Conservation (phyloP, 2,113 vertebrate genomes). For the Paramisgurnus dabryanus region DNA sequence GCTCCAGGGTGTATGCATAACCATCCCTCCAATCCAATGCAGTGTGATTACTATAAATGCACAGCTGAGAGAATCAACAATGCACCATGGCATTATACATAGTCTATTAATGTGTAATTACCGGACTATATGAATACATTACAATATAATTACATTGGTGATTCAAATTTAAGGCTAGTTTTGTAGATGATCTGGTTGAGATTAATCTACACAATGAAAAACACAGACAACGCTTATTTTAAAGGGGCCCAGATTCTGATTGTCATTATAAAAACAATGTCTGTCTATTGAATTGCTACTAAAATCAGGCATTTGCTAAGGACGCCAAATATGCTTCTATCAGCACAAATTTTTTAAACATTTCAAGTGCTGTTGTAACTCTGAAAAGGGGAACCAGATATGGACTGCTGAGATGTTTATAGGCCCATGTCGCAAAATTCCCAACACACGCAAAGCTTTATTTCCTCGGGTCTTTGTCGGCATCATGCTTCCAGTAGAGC, state of each 20-base stretch:
- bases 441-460: slow-evolving; percentile 52
- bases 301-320: slow-evolving; percentile 10
- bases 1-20: not conserved
- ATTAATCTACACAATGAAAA: slow-evolving; percentile 26
- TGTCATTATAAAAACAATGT: slow-evolving; percentile 30
- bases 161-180: slow-evolving; percentile 4
- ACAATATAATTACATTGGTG: not conserved
- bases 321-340: slow-evolving; percentile 8
- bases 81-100: too few relatives aligned
- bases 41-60: not conserved
- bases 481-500: slow-evolving; percentile 58
- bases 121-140: not conserved
- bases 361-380: slow-evolving; percentile 32
- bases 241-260: slow-evolving; percentile 28
- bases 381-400: slow-evolving; percentile 33
- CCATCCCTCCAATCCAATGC: not conserved
- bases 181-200: slow-evolving; percentile 15
- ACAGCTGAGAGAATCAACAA: not conserved
- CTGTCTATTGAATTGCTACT: slow-evolving; percentile 21
- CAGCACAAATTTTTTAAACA: slow-evolving; percentile 24
- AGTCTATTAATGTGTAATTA: slow-evolving; percentile 7
- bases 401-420: slow-evolving; percentile 47
- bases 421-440: slow-evolving; percentile 40
- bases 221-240: not conserved
- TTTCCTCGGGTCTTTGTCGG: slow-evolving; percentile 56